Evolutionary conservation across 2,888 invertebrate genomes (phyloP), one percentile per base, ranked within the genome.

Genomic region (Cerceris rybyensis): DNA sequence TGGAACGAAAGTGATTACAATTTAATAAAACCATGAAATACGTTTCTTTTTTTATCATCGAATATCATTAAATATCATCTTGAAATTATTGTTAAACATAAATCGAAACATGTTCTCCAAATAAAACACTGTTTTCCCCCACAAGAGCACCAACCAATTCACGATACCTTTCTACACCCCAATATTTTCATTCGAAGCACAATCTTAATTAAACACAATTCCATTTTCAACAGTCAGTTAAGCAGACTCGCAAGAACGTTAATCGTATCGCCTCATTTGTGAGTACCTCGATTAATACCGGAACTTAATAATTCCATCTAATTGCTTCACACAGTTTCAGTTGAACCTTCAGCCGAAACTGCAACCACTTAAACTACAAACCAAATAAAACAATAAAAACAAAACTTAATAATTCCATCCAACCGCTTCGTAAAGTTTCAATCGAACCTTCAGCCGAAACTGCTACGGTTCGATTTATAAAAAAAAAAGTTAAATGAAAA

Each of bases 181-280:
- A 28, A 28, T 28, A 28, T 28, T 78, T 52, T 52, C 7, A 14
- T 52, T 52, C 14, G 13, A 1, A 52, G 13, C 52, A 14, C 52
- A 1, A 8, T 46, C 50, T 0, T 5, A n/a, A 50, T n/a, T 50
- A 46, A 50, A n/a, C n/a, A n/a, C 50, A n/a, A 7, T 55, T 55
- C 61, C 49, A 57, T 54, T 70, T 16, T 9, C 60, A 60, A 69
- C 50, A 60, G 65, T 17, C 54, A 65, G 49, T 60, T 46, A 70
- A 67, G 73, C 63, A 60, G 63, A 68, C 55, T 69, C 43, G 58
- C 61, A 72, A 77, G 42, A 68, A 54, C 61, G 49, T 70, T 65
- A 64, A 67, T 74, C 67, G 63, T 77, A 67, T 55, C 75, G 54
- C 14, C 57, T 55, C 60, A 8, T 66, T 74, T 68, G 74, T 75